Evolutionary conservation across 2,888 invertebrate genomes (phyloP), one percentile per base, ranked within the genome.

Genomic region (Xestoiulus laeticollis): DNA sequence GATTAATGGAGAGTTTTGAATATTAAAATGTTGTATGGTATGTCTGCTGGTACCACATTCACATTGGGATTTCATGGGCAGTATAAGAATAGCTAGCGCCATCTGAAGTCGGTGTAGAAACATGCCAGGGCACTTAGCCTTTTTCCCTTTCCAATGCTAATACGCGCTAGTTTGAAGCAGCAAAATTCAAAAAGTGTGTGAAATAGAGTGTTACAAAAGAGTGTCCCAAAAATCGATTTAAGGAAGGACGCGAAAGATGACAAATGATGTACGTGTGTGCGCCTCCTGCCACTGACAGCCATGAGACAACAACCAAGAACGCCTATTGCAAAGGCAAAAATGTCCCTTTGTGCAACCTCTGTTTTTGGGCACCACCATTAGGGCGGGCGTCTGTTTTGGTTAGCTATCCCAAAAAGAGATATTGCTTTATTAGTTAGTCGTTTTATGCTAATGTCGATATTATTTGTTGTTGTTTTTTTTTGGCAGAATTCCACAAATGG

Each of bases 181-280:
- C 78, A 78, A 78, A 78, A 78, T 30, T 78, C 78, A 78, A 78
- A 68, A 78, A 78, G 78, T 78, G 78, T 78, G 26, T 30, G 78
- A 78, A 78, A 78, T 78, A 26, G 78, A 78, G 78, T 78, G 78
- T 78, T 78, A 78, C 78, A 78, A 78, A 78, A 78, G 68, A 68
- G 30, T 78, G 78, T 78, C 78, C 78, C 78, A 78, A 78, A 78
- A 78, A 78, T 78, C 78, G 78, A 78, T 78, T 78, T 78, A 78
- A 78, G 78, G 78, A 78, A 78, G 78, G 78, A 26, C 78, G 30
- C 78, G 14, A 78, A 78, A 78, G 78, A 78, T 78, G 78, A 78
- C 78, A 78, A 78, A 78, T 78, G 78, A 78, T 78, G 78, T 78
- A 78, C 78, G 78, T 30, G 78, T 78, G 78, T 78, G 78, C 78